phyloP scores from a whole-genome alignment of 2,113 vertebrate genomes.

The Crotalus tigris region DNA sequence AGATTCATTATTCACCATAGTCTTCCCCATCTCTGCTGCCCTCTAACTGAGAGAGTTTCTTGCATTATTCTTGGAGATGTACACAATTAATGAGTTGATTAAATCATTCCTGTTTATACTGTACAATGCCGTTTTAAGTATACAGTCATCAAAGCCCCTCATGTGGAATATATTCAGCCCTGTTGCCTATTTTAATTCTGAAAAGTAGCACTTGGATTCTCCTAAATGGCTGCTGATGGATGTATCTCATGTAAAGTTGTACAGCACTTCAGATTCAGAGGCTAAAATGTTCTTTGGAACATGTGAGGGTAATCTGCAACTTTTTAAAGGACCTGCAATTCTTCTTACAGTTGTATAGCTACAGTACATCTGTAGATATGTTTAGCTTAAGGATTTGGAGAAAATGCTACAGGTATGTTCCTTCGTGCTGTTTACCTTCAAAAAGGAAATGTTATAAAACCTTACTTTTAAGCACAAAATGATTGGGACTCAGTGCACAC shows the following conservation, averaged over 20 bases:
- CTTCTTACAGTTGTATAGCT: neutral
- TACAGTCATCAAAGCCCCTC: neutral
- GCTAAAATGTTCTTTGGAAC: neutral
- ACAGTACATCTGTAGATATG: neutral
- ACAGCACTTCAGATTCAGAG: neutral
- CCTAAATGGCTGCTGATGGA: neutral
- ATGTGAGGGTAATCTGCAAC: neutral
- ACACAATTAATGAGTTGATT: neutral
- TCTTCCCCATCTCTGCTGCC: neutral
- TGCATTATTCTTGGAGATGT: neutral
- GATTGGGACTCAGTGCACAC: neutral
- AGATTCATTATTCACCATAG: neutral
- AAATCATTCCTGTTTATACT: neutral
- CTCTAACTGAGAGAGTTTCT: neutral
- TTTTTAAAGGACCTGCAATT: neutral
- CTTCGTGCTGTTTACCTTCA: neutral
- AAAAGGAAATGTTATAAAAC: neutral
- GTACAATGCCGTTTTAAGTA: neutral
- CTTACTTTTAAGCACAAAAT: neutral
- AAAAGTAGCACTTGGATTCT: neutral
- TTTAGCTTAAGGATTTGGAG: neutral
- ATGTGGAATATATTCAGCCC: neutral
- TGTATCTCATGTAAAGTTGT: neutral
- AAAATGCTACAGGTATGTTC: neutral
- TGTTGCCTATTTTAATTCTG: neutral